Conservation (phyloP, 2,888 invertebrate genomes). For the Cheilosia urbana region DNA sequence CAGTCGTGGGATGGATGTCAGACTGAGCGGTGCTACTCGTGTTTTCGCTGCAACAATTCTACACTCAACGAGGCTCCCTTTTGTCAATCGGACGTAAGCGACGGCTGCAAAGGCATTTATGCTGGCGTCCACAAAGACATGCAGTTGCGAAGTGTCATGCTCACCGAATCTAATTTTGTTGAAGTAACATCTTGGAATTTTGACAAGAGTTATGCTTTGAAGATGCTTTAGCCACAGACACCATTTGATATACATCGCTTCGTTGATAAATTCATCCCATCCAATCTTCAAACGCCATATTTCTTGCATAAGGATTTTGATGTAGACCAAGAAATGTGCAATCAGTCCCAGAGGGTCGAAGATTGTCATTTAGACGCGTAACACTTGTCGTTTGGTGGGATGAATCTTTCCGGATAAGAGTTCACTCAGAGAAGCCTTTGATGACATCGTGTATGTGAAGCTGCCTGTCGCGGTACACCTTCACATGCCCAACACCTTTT, state of each 20-base stretch:
- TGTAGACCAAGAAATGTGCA: no score
- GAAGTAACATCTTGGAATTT: slow-evolving; percentile 74
- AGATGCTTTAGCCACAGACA: slow-evolving; percentile 19
- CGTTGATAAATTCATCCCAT: neutral
- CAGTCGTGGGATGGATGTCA: slow-evolving; percentile 74
- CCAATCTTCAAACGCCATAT: no score
- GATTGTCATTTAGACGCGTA: neutral
- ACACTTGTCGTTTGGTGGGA: slow-evolving; percentile 27
- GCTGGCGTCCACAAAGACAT: slow-evolving; percentile 10
- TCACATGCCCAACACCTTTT: slow-evolving; percentile 16
- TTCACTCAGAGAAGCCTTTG: neutral
- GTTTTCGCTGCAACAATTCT: slow-evolving; percentile 73
- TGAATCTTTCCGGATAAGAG: neutral
- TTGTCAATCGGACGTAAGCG: slow-evolving; percentile 69
- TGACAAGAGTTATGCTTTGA: slow-evolving; percentile 1
- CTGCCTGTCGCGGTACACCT: slow-evolving; percentile 9
- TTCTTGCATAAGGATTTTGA: no score
- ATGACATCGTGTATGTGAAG: neutral
- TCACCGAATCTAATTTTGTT: neutral
- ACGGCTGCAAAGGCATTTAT: slow-evolving; percentile 75
- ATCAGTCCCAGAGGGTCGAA: slow-evolving; percentile 2
- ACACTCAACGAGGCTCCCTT: slow-evolving; percentile 22
- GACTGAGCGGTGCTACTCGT: slow-evolving; percentile 76
- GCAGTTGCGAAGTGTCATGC: neutral
- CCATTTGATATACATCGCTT: slow-evolving; percentile 8